These are phyloP conservation scores for Eulemur rubriventer DNA, from an alignment of 2,797 vertebrate species.

Conservation along the genomic window DNA sequence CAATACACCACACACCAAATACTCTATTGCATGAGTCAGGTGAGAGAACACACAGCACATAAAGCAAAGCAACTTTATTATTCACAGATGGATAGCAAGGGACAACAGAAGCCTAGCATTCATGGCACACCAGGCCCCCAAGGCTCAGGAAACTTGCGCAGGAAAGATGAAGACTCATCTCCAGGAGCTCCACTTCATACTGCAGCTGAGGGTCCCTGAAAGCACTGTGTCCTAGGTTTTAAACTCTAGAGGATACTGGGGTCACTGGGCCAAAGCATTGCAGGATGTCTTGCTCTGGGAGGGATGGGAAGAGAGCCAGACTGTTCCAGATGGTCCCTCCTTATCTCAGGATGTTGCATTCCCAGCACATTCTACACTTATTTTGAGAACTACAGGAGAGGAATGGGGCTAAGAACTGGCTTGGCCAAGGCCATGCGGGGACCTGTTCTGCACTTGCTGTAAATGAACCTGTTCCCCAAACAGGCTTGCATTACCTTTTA, in stretches of 20 bases:
- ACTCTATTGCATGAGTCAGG: background rate
- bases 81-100: background rate
- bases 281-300: background rate
- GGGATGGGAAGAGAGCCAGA: too few species aligned
- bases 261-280: background rate
- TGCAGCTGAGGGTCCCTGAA: too few species aligned
- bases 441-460: background rate
- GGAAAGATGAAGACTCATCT: background rate
- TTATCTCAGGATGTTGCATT: background rate
- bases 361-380: background rate
- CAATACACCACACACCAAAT: background rate
- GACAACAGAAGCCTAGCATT: background rate
- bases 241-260: too few species aligned
- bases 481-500: background rate
- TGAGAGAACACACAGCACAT: background rate
- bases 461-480: background rate
- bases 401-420: background rate
- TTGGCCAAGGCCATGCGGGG: background rate
- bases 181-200: background rate
- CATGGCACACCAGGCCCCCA: accelerated
- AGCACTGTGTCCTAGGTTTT: background rate
- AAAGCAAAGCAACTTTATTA: background rate
- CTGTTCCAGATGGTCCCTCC: accelerated
- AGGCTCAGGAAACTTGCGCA: background rate
- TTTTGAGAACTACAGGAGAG: background rate